phyloP scores from a whole-genome alignment of 2,888 invertebrate genomes.

The Blastobasis lacticolella region DNA sequence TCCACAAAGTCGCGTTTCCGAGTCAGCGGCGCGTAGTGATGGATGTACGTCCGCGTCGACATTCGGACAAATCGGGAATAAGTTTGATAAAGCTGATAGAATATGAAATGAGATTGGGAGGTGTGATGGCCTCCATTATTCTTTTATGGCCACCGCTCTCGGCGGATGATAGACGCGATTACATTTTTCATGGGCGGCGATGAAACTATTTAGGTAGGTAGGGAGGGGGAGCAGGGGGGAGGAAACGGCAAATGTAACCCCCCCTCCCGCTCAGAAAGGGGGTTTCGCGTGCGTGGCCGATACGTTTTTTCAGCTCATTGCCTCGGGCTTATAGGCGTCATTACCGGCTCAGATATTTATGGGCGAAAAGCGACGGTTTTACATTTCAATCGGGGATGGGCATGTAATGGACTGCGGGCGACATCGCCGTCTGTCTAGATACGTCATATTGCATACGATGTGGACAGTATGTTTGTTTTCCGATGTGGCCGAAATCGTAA shows the following conservation, averaged over 20 bases:
- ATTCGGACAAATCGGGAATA: conserved; percentile 27
- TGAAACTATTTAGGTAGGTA: conserved; percentile 15
- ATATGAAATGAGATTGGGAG: conserved; percentile 31
- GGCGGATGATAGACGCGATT: conserved; percentile 17
- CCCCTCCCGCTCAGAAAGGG: not conserved
- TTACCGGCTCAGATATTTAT: conserved; percentile 62
- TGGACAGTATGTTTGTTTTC: too few relatives aligned
- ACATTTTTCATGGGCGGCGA: conserved; percentile 25
- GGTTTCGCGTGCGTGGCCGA: conserved; percentile 40
- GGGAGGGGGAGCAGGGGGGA: not conserved
- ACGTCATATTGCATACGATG: too few relatives aligned
- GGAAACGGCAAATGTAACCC: too few relatives aligned
- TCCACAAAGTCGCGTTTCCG: too few relatives aligned
- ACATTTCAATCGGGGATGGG: conserved; percentile 56
- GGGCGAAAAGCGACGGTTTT: conserved; percentile 44
- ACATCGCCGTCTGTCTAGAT: too few relatives aligned
- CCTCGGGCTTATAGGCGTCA: conserved; percentile 57
- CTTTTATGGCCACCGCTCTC: conserved; percentile 24
- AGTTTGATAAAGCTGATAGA: conserved; percentile 27
- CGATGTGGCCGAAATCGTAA: too few relatives aligned
- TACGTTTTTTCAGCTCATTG: conserved; percentile 63
- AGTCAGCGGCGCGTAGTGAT: not conserved
- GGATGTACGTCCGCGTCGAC: conserved; percentile 18
- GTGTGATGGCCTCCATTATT: conserved; percentile 25
- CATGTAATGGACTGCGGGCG: conserved; percentile 19